Base-by-base conservation (phyloP, 1,140 invertebrate genomes). In the Armadillidium nasatum region DNA sequence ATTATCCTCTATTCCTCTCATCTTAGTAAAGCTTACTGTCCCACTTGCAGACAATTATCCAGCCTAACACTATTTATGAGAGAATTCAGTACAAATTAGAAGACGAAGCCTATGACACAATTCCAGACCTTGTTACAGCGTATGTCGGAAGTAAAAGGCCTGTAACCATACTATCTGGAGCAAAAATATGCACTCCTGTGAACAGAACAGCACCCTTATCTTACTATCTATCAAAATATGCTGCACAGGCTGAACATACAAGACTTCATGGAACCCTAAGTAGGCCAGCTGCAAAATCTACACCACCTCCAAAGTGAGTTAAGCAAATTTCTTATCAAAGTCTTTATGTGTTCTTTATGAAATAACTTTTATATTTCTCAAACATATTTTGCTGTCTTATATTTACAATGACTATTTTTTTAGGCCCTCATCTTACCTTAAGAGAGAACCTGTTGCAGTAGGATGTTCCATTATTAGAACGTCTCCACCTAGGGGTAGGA, bases 41-140 rank as follows among this genome's bases (percentile, higher is more conserved):
- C 33, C 33, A 1, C 6, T 50, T 43, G n/a, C 75, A 95, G 91
- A 90, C 95, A 67, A 89, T 95, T 0, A 88, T 94, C 9, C 92
- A 93, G 82, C 91, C 91, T 0, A 93, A 94, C 82, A 96, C 94
- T 0, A 93, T 96, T 1, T 95, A 96, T 83, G 93, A 96, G 84
- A 87, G 91, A 79, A 90, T 95, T 9, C 93, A 95, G 82, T 97
- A 93, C 85, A 93, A 94, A 83, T 95, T 98, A 83, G 96, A 98
- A 86, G 94, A 95, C 81, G 94, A 96, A 82, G 90, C 92, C 0
- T 97, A 95, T 82, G 93, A 94, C 82, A 95, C 94, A 1, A 93
- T 98, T 11, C 92, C 94, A 0, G 94, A 96, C 85, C 87, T 98
- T 43, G 94, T 98, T 78, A 95, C 94, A 4, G 96, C 91, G 76